Evolutionary conservation across 2,113 vertebrate genomes (phyloP), one percentile per base, ranked within the genome.

Genomic region (Trichomycterus rosablanca): DNA sequence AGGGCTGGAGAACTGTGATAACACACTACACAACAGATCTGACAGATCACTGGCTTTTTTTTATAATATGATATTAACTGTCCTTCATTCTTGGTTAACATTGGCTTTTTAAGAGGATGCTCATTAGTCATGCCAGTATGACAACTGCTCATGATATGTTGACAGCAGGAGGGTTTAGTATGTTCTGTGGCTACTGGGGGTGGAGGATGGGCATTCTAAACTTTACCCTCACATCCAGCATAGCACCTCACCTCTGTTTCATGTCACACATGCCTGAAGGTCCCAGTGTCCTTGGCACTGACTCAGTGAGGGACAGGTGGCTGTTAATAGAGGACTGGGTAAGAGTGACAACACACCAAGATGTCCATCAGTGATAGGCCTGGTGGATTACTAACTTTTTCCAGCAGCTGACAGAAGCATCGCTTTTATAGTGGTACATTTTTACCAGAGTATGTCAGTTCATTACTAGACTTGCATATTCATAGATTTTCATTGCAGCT

Each of bases 261-360:
- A 56, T 70, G 67, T 67, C 67, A 43, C 60, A 67, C 67, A 67
- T 53, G 50, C 61, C 54, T 57, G 64, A 73, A 78, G 68, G 73
- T 78, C 63, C 62, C 42, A 53, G 48, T 55, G 64, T 59, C 66
- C 67, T 77, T 75, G 70, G 67, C 73, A 71, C 65, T 62, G 49
- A 63, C 39, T 61, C 63, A 74, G 70, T 68, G 66, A 67, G 54
- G 71, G 68, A 75, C 73, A 78, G 73, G 68, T 71, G 73, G 76
- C 66, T 55, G 23, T 63, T 66, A 68, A 71, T 62, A 28, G 62
- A 60, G 64, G 64, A 65, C 40, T 67, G 42, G 45, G 34, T 64
- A 55, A 56, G 44, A 30, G 61, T 61, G 62, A 63, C 49, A 60
- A 20, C 49, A 20, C 24, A 59, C 52, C 48, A 51, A 39, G 11